These are phyloP conservation scores for Australoheros scitulus DNA, from an alignment of 2,113 vertebrate species.

Conservation along the genomic window DNA sequence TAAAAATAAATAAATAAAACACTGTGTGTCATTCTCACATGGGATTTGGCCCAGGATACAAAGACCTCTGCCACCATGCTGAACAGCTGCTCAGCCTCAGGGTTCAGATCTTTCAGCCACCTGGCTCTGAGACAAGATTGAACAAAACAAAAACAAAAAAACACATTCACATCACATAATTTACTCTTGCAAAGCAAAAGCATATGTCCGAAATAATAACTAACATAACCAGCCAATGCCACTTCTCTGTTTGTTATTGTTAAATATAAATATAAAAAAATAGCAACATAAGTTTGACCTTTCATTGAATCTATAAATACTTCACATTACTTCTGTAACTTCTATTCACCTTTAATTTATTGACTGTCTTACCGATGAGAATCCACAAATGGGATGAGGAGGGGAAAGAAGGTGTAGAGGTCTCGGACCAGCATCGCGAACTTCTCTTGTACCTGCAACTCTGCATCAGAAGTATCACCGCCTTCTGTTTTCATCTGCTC, in stretches of 20 bases:
- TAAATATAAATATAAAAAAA: background rate
- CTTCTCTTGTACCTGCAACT: conserved; percentile 91
- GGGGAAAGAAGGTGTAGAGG: conserved; percentile 94
- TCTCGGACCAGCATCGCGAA: conserved; percentile 91
- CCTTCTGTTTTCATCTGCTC: conserved; percentile 89
- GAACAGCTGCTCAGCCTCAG: conserved; percentile 91
- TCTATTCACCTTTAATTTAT: background rate
- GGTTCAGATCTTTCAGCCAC: conserved; percentile 87
- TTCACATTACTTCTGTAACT: background rate
- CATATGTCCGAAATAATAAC: background rate
- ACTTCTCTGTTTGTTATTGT: background rate
- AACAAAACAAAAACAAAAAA: conserved; percentile 4
- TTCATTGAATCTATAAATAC: background rate
- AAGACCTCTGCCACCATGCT: conserved; percentile 94
- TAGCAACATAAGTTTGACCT: background rate
- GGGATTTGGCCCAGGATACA: conserved; percentile 95
- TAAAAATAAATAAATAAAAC: background rate
- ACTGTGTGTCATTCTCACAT: conserved; percentile 80
- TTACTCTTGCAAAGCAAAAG: background rate
- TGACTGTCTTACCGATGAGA: conserved; percentile 85
- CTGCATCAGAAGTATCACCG: conserved; percentile 86
- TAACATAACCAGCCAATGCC: background rate
- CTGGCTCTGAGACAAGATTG: conserved; percentile 81
- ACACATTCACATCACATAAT: conserved; percentile 16
- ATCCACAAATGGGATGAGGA: conserved; percentile 94